A percentile compares a stretch with the other conserved stretches of the same genome.
These are phyloP conservation scores for Morpho deidamia DNA, from an alignment of 2,888 invertebrate species.

Conservation along the genomic window DNA sequence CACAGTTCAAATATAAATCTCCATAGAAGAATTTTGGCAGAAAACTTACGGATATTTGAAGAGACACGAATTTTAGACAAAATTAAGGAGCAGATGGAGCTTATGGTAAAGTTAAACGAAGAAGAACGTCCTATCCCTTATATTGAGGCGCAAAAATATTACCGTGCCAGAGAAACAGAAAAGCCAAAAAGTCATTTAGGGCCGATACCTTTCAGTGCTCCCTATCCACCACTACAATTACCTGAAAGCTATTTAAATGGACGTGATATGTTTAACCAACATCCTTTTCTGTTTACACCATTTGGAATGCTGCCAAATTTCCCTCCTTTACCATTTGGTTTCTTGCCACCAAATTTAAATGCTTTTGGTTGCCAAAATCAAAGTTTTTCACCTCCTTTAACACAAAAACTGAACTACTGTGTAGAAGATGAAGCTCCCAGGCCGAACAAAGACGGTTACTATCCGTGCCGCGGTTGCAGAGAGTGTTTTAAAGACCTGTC, in stretches of 20 bases:
- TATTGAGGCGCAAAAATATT: constrained; percentile 72
- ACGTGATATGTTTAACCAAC: constrained; percentile 62
- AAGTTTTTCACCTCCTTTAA: constrained; percentile 52
- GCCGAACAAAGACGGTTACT: constrained; percentile 81
- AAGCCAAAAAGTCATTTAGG: constrained; percentile 51
- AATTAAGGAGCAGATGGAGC: constrained; percentile 86
- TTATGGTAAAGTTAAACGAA: constrained; percentile 87
- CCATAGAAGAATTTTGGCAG: constrained; percentile 91
- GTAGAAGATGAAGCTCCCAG: constrained; percentile 83
- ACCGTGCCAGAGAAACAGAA: constrained; percentile 56
- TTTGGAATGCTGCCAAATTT: constrained; percentile 72
- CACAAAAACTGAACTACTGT: constrained; percentile 75
- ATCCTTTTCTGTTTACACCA: constrained; percentile 68
- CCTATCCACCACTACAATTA: constrained; percentile 56
- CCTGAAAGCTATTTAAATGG: constrained; percentile 61
- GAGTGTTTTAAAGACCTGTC: constrained; percentile 80
- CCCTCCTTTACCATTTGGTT: constrained; percentile 63
- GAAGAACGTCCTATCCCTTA: constrained; percentile 80
- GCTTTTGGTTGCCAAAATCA: constrained; percentile 59
- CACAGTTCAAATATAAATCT: constrained; percentile 95
- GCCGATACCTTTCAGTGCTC: constrained; percentile 47
- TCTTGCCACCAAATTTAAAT: constrained; percentile 63
- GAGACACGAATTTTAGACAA: constrained; percentile 72
- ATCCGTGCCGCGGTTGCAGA: constrained; percentile 84
- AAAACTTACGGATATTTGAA: constrained; percentile 63